phyloP scores from a whole-genome alignment of 2,113 vertebrate genomes.

The Chiloscyllium plagiosum region DNA sequence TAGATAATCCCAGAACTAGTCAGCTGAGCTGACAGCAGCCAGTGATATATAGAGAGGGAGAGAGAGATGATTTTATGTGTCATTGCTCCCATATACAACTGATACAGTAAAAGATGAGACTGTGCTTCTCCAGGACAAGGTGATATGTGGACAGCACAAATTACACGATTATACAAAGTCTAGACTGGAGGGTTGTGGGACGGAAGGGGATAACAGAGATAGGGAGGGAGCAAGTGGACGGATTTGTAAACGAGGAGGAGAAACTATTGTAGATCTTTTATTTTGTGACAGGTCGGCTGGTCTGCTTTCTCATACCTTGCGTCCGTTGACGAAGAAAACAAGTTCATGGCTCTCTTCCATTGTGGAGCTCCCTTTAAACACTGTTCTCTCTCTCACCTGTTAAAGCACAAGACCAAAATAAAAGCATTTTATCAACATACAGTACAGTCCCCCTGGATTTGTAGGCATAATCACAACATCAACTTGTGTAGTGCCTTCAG shows the following conservation, averaged over 20 bases:
- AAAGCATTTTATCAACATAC: neutral
- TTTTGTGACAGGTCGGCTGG: neutral
- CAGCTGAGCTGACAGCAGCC: no score
- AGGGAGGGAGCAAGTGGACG: no score
- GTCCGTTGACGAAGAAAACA: slow-evolving; percentile 90
- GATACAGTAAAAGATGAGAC: no score
- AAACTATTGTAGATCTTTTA: no score
- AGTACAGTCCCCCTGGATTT: neutral
- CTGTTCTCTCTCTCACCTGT: neutral
- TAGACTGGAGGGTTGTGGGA: neutral
- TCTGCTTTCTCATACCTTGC: slow-evolving; percentile 67
- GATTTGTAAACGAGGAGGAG: neutral
- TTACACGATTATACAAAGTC: no score
- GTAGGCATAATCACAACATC: neutral
- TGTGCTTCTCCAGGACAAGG: no score
- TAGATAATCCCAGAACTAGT: no score
- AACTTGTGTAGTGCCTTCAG: neutral
- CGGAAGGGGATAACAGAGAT: neutral
- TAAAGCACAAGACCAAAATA: neutral
- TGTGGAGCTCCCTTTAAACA: neutral
- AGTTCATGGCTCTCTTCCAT: slow-evolving; percentile 54
- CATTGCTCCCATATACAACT: no score
- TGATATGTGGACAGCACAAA: no score
- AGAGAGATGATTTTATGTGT: no score
- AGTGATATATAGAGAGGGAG: no score